Evolutionary conservation across 2,888 invertebrate genomes (phyloP).

Genomic region (Catocala sponsa): DNA sequence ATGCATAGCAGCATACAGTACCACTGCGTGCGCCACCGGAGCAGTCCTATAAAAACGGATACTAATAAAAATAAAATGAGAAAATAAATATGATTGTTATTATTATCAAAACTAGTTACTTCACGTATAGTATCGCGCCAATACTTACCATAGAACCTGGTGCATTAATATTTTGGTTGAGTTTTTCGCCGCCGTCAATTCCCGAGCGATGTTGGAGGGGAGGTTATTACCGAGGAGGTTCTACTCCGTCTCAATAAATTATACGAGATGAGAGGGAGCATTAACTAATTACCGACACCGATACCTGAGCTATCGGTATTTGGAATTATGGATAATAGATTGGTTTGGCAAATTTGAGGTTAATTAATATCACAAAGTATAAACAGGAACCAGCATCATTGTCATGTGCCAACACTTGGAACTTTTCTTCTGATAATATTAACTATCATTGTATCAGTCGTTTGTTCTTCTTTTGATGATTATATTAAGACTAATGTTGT

Average conservation of each 20-base stretch:
- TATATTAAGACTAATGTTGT: too few relatives aligned
- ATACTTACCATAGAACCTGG: slow-evolving; percentile 79
- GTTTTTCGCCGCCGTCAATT: slow-evolving; percentile 86
- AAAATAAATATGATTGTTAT: not conserved
- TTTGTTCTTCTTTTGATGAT: too few relatives aligned
- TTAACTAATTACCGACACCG: slow-evolving; percentile 86
- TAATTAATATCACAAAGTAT: not conserved
- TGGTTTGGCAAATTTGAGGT: slow-evolving; percentile 3
- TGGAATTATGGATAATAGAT: slow-evolving; percentile 29
- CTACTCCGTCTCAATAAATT: slow-evolving; percentile 87
- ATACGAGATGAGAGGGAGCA: slow-evolving; percentile 84
- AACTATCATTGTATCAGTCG: too few relatives aligned
- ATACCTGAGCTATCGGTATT: slow-evolving; percentile 67
- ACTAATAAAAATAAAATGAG: too few relatives aligned
- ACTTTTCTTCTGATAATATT: too few relatives aligned
- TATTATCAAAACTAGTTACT: slow-evolving; percentile 62
- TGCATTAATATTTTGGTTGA: slow-evolving; percentile 87
- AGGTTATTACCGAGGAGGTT: slow-evolving; percentile 61
- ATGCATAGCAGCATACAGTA: too few relatives aligned
- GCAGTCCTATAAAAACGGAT: too few relatives aligned
- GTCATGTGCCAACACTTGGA: too few relatives aligned
- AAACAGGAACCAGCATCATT: not conserved
- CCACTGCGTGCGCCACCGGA: too few relatives aligned
- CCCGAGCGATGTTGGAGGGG: slow-evolving; percentile 71
- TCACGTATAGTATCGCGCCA: slow-evolving; percentile 62